Evolutionary conservation across 2,797 vertebrate genomes (phyloP), one percentile per base, ranked within the genome.

Genomic region (Tangara arthus): DNA sequence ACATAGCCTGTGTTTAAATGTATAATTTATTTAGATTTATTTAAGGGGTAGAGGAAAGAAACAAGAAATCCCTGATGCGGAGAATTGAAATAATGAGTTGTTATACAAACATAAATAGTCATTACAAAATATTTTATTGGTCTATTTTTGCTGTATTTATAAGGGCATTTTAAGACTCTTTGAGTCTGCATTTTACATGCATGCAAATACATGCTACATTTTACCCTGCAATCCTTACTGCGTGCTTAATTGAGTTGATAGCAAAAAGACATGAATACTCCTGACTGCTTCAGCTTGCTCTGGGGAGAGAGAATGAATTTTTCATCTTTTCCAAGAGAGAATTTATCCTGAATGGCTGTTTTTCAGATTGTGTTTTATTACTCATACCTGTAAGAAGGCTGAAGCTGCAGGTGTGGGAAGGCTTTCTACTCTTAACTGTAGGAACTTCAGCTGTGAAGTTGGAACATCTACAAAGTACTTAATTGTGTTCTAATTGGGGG

Each of bases 11-110:
- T 32, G 88, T 95, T 94, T 87, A 88, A 91, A 94, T 88, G 56
- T 93, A 90, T 96, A 88, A 93, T 97, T 96, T 94, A 96, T 96
- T 93, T 95, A 88, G 82, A 94, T 94, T 96, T 95, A 88, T 93
- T 96, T 91, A 84, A 93, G 44, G 80, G 66, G 30, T 79, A 94
- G 63, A 84, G 69, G 64, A 73, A 76, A 88, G 91, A 90, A 95
- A 94, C 77, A 83, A 94, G 81, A 95, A 95, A 88, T 91, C 91
- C 49, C 73, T 91, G 94, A 94, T 94, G 94, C 10, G 0, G 82
- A 94, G 89, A 95, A 94, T 72, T 94, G 92, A 94, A 97, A 95
- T 95, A 95, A 94, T 81, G 91, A 92, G 79, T 93, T 95, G 92
- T 82, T 96, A 81, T 28, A 81, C 61, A 81, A 68, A 93, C 82